These are phyloP conservation scores for Drosophila baimaii DNA, from an alignment of 1,140 invertebrate species.

Conservation along the genomic window DNA sequence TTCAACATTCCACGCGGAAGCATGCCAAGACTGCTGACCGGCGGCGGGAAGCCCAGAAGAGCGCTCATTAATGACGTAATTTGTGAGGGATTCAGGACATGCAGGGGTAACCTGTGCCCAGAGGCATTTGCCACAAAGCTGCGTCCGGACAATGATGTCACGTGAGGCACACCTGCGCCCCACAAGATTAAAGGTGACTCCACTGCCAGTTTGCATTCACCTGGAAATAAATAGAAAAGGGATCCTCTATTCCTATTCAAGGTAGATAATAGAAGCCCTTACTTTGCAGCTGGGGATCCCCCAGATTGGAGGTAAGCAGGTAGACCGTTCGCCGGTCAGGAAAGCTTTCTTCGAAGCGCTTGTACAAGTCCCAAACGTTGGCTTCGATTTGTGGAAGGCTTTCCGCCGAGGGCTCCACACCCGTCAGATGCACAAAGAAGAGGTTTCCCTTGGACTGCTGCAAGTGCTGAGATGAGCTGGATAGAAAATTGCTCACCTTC, in stretches of 20 bases:
- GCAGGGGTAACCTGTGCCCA: conserved; percentile 53
- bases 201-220: conserved; percentile 95
- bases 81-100: conserved; percentile 93
- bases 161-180: conserved; percentile 91
- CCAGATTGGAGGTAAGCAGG: conserved; percentile 97
- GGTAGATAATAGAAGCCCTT: neutral
- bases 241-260: neutral
- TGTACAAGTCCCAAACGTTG: conserved; percentile 89
- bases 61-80: conserved; percentile 94
- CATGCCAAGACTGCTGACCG: conserved; percentile 94
- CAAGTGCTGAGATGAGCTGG: conserved; percentile 83
- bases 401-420: conserved; percentile 92
- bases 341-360: conserved; percentile 90
- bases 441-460: conserved; percentile 87
- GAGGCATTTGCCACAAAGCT: conserved; percentile 34
- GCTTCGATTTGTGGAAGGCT: conserved; percentile 92
- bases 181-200: conserved; percentile 96
- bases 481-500: conserved; percentile 90
- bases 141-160: conserved; percentile 8
- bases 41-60: conserved; percentile 93
- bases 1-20: conserved; percentile 87
- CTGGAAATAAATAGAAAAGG: conserved; percentile 85
- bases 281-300: conserved; percentile 93
- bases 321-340: conserved; percentile 92
- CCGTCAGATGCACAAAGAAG: conserved; percentile 96